Evolutionary conservation across 2,797 vertebrate genomes (phyloP).

Genomic region (Peromyscus nudipes): DNA sequence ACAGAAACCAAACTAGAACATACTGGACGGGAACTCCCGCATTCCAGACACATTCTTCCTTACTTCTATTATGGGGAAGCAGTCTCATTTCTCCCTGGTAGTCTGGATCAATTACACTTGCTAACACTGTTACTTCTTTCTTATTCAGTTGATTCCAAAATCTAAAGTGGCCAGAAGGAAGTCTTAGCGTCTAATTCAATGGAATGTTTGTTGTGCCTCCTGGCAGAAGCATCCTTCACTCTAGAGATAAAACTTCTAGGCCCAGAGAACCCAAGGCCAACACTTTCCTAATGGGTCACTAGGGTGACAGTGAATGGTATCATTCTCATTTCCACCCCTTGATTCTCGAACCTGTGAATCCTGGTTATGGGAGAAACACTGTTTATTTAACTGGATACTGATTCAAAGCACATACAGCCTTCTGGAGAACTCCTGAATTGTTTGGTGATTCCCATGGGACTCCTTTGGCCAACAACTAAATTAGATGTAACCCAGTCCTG

Average conservation of each 20-base stretch:
- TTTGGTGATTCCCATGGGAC: neutral
- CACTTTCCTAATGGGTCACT: neutral
- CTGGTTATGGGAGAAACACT: neutral
- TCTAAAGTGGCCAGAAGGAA: neutral
- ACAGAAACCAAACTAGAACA: neutral
- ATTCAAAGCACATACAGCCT: neutral
- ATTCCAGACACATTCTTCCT: neutral
- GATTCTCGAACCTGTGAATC: neutral
- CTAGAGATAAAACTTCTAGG: neutral
- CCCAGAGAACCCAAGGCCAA: neutral
- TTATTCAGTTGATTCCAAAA: neutral
- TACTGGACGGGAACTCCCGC: neutral
- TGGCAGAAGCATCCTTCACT: neutral
- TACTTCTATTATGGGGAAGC: neutral
- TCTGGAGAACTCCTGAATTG: neutral
- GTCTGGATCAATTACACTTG: neutral
- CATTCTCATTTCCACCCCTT: neutral
- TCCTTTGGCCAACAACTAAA: neutral
- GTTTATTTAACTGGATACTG: neutral
- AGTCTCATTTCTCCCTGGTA: neutral
- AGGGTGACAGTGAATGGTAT: neutral
- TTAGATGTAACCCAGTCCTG: neutral
- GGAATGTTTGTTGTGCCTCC: neutral
- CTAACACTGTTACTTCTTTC: neutral
- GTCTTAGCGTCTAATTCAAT: neutral